Evolutionary conservation across 2,797 vertebrate species (phyloP).

Genomic region (Heliangelus exortis): DNA sequence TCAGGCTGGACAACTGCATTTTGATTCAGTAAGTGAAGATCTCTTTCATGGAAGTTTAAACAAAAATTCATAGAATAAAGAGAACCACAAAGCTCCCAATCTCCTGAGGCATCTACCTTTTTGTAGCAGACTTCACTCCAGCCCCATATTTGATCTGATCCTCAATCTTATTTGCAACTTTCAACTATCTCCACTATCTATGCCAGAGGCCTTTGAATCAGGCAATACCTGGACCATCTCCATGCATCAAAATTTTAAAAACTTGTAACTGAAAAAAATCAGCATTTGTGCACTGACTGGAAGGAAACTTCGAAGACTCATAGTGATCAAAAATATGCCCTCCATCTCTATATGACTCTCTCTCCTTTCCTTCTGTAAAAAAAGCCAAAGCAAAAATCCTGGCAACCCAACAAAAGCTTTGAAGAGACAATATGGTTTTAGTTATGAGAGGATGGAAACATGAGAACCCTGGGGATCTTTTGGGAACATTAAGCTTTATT

Average conservation of each 20-base stretch:
- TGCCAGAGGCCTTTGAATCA: not conserved
- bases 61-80: slow-evolving; percentile 15
- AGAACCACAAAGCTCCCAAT: not conserved
- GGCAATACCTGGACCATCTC: slow-evolving; percentile 5
- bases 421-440: slow-evolving; percentile 30
- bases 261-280: not conserved
- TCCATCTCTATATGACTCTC: fast-evolving
- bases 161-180: slow-evolving; percentile 9
- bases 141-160: slow-evolving; percentile 1
- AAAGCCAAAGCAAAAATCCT: slow-evolving; percentile 40
- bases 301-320: not conserved
- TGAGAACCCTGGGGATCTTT: slow-evolving; percentile 32
- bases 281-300: not conserved
- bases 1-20: slow-evolving; percentile 23
- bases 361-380: not conserved
- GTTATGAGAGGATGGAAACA: slow-evolving; percentile 46
- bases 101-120: slow-evolving; percentile 14
- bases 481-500: slow-evolving; percentile 36
- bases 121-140: not conserved
- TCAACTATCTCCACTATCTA: not conserved
- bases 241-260: slow-evolving; percentile 6
- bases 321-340: not conserved
- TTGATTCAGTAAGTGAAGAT: slow-evolving; percentile 1
- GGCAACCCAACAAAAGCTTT: not conserved
- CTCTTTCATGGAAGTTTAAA: not conserved